These are phyloP conservation scores for Oreochromis spilurus DNA, from an alignment of 2,113 vertebrate species.

Conservation along the genomic window DNA sequence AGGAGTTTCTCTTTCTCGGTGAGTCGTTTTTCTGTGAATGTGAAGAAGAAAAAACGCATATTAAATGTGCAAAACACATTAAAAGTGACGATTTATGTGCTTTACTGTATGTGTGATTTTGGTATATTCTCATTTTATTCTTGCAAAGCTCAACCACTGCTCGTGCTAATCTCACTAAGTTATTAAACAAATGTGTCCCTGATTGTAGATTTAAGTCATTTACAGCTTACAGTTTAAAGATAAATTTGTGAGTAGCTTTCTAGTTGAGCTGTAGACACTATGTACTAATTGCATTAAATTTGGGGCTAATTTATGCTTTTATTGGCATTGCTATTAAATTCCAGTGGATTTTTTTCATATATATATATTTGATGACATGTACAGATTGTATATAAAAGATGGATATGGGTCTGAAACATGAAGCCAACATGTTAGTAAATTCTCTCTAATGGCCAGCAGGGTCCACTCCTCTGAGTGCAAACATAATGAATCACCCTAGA, in stretches of 20 bases:
- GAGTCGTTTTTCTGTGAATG: slow-evolving; percentile 57
- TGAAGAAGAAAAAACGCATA: neutral
- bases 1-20: slow-evolving; percentile 69
- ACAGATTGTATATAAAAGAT: neutral
- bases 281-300: neutral
- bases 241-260: neutral
- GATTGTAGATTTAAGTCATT: neutral
- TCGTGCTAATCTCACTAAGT: neutral
- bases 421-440: neutral
- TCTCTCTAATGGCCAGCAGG: neutral
- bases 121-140: neutral
- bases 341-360: neutral
- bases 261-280: neutral
- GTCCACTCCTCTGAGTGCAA: neutral
- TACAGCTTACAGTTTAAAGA: neutral
- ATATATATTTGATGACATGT: neutral
- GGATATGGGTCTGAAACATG: neutral
- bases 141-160: neutral
- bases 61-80: neutral
- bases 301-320: too few species aligned
- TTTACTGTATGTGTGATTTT: neutral
- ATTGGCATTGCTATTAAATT: too few species aligned
- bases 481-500: neutral
- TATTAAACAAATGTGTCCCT: neutral
- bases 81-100: fast-evolving